These are phyloP conservation scores for Drosophila pandora DNA, from an alignment of 1,140 invertebrate genomes.

Conservation along the genomic window DNA sequence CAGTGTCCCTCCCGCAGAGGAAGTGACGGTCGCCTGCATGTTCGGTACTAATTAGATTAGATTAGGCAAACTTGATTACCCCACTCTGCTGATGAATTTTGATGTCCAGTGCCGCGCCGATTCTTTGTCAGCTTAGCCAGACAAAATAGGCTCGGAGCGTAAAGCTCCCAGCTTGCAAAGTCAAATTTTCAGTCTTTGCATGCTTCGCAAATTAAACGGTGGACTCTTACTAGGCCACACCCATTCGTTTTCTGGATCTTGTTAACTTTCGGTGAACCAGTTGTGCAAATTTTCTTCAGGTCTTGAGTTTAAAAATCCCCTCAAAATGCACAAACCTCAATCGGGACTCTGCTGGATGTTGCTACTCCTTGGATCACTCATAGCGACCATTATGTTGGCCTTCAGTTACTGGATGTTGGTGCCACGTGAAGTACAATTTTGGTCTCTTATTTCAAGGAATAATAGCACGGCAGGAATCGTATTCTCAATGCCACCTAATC, in stretches of 20 bases:
- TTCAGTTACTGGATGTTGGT: slow-evolving; percentile 61
- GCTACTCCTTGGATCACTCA: slow-evolving; percentile 43
- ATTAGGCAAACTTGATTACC: slow-evolving; percentile 64
- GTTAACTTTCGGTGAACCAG: slow-evolving; percentile 15
- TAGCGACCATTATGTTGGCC: slow-evolving; percentile 41
- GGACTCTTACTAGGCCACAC: slow-evolving; percentile 23
- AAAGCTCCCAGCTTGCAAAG: slow-evolving; percentile 26
- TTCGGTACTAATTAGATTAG: slow-evolving; percentile 66
- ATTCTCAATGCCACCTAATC: slow-evolving; percentile 45
- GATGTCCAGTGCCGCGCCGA: slow-evolving; percentile 17
- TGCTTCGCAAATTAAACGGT: slow-evolving; percentile 5
- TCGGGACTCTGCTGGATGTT: slow-evolving; percentile 48
- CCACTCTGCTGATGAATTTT: slow-evolving; percentile 18
- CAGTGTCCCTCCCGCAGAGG: not conserved
- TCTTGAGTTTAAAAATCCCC: not conserved
- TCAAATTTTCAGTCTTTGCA: not conserved
- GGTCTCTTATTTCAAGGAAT: slow-evolving; percentile 30
- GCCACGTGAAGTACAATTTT: slow-evolving; percentile 39
- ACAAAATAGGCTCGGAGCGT: slow-evolving; percentile 22
- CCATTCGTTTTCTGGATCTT: slow-evolving; percentile 10
- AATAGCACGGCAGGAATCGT: slow-evolving; percentile 9
- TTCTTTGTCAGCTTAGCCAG: slow-evolving; percentile 22
- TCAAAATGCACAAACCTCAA: slow-evolving; percentile 49
- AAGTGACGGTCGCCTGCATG: slow-evolving; percentile 31
- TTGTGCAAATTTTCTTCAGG: slow-evolving; percentile 12